Evolutionary conservation across 2,113 vertebrate species (phyloP).

Genomic region (Engraulis encrasicolus): DNA sequence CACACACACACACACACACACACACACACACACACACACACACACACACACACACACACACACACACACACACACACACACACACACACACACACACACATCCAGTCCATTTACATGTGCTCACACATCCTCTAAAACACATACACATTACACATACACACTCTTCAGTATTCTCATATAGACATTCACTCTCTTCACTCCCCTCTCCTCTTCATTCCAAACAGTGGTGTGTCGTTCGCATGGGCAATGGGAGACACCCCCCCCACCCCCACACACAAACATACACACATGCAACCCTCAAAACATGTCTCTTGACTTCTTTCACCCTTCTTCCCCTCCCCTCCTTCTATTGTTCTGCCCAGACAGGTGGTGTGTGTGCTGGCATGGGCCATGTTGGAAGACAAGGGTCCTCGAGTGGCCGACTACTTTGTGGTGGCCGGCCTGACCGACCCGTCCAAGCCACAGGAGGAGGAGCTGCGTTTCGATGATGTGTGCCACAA

Average conservation of each 20-base stretch:
- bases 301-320: too few species aligned
- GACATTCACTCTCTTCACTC: too few species aligned
- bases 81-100: neutral
- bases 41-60: neutral
- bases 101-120: too few species aligned
- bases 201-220: too few species aligned
- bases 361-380: conserved; percentile 17
- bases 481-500: conserved; percentile 90
- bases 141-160: too few species aligned
- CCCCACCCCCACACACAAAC: neutral
- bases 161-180: too few species aligned
- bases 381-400: conserved; percentile 95
- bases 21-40: neutral
- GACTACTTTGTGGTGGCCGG: conserved; percentile 99
- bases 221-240: too few species aligned
- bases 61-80: neutral
- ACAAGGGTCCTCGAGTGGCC: conserved; percentile 96
- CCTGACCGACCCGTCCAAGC: conserved; percentile 90
- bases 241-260: too few species aligned
- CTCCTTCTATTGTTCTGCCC: neutral
- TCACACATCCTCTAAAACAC: neutral
- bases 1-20: neutral
- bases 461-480: conserved; percentile 94
- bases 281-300: neutral
- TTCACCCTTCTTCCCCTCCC: neutral